A percentile compares a stretch with the other conserved stretches of the same genome.
These are phyloP conservation scores for Caenorhabditis uteleia DNA, from an alignment of 2,888 invertebrate species.

Conservation along the genomic window DNA sequence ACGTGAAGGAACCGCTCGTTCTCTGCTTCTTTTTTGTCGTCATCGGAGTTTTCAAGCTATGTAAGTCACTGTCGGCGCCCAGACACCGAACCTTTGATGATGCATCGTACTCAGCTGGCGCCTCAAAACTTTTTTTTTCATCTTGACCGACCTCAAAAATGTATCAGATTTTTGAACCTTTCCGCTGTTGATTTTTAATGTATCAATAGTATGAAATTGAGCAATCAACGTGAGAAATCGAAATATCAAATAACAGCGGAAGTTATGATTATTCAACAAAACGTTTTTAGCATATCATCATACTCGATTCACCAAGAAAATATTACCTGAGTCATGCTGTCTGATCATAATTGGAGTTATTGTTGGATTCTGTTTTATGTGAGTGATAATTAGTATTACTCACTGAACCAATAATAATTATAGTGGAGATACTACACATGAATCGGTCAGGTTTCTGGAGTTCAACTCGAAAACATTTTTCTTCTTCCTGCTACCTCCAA, in stretches of 20 bases:
- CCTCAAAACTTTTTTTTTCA: too few relatives aligned
- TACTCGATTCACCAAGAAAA: conserved; percentile 41
- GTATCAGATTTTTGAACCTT: conserved; percentile 17
- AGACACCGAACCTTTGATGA: conserved; percentile 15
- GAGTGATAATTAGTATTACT: conserved; percentile 40
- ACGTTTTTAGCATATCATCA: conserved; percentile 59
- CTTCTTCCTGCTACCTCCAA: conserved; percentile 74
- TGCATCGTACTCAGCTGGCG: conserved; percentile 31
- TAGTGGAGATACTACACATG: conserved; percentile 49
- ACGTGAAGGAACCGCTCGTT: conserved; percentile 71
- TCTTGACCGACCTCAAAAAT: conserved; percentile 1
- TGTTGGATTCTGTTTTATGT: conserved; percentile 72
- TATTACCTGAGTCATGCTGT: conserved; percentile 71
- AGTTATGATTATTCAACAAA: not conserved
- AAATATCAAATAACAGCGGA: not conserved
- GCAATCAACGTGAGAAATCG: not conserved
- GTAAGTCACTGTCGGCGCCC: too few relatives aligned
- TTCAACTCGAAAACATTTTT: conserved; percentile 73
- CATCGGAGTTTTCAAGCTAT: conserved; percentile 73
- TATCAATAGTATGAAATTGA: not conserved
- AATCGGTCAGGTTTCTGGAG: conserved; percentile 62
- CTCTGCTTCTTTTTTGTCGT: conserved; percentile 73
- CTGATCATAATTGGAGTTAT: conserved; percentile 73
- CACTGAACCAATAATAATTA: not conserved
- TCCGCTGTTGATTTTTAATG: too few relatives aligned